A percentile compares a stretch with the other conserved stretches of the same genome.
phyloP scores from a whole-genome alignment of 2,888 invertebrate genomes.

The Drosophila greeni region DNA sequence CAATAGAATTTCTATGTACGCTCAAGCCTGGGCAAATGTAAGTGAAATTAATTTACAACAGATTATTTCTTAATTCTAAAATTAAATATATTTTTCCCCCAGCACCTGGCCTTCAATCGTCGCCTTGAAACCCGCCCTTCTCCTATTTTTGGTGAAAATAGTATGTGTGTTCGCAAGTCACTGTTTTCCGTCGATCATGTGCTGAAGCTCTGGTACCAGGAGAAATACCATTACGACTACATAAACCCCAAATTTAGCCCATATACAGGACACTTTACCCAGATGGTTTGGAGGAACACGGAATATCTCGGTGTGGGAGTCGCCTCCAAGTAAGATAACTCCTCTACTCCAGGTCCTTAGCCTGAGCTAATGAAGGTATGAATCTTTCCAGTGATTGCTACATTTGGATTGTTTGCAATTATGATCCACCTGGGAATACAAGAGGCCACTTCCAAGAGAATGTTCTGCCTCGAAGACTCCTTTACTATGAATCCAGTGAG shows the following conservation, averaged over 20 bases:
- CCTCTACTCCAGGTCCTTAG: too few relatives aligned
- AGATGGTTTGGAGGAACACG: slow-evolving; percentile 89
- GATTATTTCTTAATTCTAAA: too few relatives aligned
- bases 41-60: neutral
- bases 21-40: slow-evolving; percentile 86
- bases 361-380: neutral
- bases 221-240: slow-evolving; percentile 85
- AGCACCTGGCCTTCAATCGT: slow-evolving; percentile 78
- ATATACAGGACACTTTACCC: slow-evolving; percentile 90
- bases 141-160: slow-evolving; percentile 90
- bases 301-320: slow-evolving; percentile 88
- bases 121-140: slow-evolving; percentile 86
- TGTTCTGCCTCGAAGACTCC: slow-evolving; percentile 80
- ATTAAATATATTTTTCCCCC: too few relatives aligned
- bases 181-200: slow-evolving; percentile 79
- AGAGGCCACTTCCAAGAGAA: slow-evolving; percentile 87
- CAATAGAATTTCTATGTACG: slow-evolving; percentile 83
- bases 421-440: slow-evolving; percentile 93
- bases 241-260: slow-evolving; percentile 82
- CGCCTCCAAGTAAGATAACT: slow-evolving; percentile 72
- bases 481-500: slow-evolving; percentile 8
- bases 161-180: slow-evolving; percentile 83
- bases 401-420: slow-evolving; percentile 89
- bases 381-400: slow-evolving; percentile 81
- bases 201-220: slow-evolving; percentile 84